Evolutionary conservation across 2,113 vertebrate species (phyloP).

Genomic region (Podarcis muralis): DNA sequence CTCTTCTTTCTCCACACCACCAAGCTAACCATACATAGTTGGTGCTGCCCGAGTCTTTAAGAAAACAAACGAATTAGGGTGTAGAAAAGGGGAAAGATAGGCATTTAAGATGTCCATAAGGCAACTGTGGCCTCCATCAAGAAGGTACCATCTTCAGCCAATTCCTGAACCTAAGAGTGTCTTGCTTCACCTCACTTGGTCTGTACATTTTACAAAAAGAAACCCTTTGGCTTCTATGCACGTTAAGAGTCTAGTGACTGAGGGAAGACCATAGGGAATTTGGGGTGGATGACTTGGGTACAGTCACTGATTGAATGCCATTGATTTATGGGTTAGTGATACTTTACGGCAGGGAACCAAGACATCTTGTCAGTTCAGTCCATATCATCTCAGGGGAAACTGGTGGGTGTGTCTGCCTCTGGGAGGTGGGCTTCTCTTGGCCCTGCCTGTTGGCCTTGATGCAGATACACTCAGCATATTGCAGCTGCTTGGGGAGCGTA

Average conservation of each 20-base stretch:
- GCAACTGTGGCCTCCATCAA: not conserved
- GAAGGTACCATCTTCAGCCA: not conserved
- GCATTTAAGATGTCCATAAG: not conserved
- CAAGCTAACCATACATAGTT: not conserved
- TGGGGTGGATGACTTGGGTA: not conserved
- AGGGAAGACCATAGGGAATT: not conserved
- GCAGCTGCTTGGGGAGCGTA: not conserved
- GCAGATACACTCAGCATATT: not conserved
- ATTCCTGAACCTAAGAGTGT: no score
- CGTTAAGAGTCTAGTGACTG: not conserved
- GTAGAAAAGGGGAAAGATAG: not conserved
- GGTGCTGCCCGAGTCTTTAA: not conserved
- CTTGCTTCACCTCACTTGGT: not conserved
- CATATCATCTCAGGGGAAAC: not conserved
- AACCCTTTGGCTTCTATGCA: not conserved
- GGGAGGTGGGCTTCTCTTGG: not conserved
- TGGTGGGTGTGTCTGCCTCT: not conserved
- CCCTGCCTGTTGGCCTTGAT: not conserved
- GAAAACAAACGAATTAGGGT: not conserved
- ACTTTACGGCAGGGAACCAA: not conserved
- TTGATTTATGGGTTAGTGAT: not conserved
- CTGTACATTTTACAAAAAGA: not conserved
- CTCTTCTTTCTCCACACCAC: not conserved
- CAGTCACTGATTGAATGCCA: not conserved
- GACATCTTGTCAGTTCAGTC: not conserved